A percentile compares a stretch with the other conserved stretches of the same genome.
phyloP scores from a whole-genome alignment of 2,888 invertebrate species.

The Molorchus minor region DNA sequence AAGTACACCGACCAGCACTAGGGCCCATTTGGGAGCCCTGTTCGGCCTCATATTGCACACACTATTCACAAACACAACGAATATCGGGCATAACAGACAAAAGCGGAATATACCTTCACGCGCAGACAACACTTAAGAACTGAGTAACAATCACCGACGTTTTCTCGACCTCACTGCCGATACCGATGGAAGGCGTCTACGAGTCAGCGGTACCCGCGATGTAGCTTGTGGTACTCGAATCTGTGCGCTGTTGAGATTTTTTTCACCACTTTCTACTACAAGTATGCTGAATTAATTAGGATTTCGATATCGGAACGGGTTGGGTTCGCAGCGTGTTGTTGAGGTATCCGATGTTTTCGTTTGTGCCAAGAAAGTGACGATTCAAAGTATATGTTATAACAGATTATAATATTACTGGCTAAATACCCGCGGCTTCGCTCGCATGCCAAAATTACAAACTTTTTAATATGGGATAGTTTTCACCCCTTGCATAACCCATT shows the following conservation, averaged over 20 bases:
- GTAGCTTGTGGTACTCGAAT: constrained; percentile 11
- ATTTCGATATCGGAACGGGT: not conserved
- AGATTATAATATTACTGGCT: too few species aligned
- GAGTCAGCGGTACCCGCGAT: constrained; percentile 1
- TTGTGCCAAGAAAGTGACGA: too few species aligned
- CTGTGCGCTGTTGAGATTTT: constrained; percentile 16
- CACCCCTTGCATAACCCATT: too few species aligned
- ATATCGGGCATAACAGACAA: constrained; percentile 22
- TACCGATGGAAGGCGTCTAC: constrained; percentile 6
- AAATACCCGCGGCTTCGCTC: too few species aligned
- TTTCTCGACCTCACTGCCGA: constrained; percentile 21
- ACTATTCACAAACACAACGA: constrained; percentile 19
- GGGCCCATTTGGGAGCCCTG: constrained; percentile 9
- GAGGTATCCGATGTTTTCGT: constrained; percentile 1
- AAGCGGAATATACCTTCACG: constrained; percentile 27
- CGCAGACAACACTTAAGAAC: constrained; percentile 31
- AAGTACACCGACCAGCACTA: constrained; percentile 13
- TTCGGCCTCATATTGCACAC: constrained; percentile 24
- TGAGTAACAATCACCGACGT: constrained; percentile 14
- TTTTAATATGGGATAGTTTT: too few species aligned
- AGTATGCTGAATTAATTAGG: not conserved
- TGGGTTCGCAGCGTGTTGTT: not conserved
- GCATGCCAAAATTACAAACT: too few species aligned
- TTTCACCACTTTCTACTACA: constrained; percentile 22
- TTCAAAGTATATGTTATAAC: too few species aligned